Base-by-base conservation (phyloP, 2,888 invertebrate species). In the Acheta domesticus region DNA sequence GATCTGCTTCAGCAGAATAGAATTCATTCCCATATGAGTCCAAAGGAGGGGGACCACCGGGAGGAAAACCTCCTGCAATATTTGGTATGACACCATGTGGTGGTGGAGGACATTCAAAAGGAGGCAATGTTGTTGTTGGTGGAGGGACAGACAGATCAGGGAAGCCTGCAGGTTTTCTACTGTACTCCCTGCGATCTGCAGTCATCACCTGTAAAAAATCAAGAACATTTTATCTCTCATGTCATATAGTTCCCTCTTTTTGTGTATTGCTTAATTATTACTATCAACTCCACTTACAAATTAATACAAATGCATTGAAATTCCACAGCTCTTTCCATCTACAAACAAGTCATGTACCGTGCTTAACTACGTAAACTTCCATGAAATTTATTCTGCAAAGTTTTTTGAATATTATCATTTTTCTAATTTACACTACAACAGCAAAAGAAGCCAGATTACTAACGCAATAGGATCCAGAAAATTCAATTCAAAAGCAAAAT, bases 171-270 rank as follows among this genome's bases (percentile, higher is more conserved):
- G 91, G 91, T 84, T 91, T 91, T 49, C 93, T 88, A 75, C 94
- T 94, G 86, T 96, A 96, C 86, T 96, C 96, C 81, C 96, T 90
- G 80, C 96, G 91, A 86, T 96, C 96, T 2, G 95, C 96, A 14
- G 96, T 96, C 96, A 96, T 95, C 76, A 96, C 96, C 91, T 92
- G 85, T n/a, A 82, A 76, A 77, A 20, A 50, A 79, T n/a, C 75
- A 11, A 74, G 19, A 78, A 19, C 75, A 19, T 77, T 48, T 12
- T 50, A 78, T 75, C 20, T 74, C 74, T 20, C 36, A 36, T 36
- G 36, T 36, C 8, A 36, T 8, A 36, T 8, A 36, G 36, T 36
- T 36, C 8, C 8, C 36, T 36, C 36, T 36, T 8, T 36, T 8
- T 36, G 36, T 0, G 36, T 36, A 36, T 8, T 8, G 8, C 5